These are phyloP conservation scores for Pseudomugil gertrudae DNA, from an alignment of 2,797 vertebrate genomes.

Conservation along the genomic window DNA sequence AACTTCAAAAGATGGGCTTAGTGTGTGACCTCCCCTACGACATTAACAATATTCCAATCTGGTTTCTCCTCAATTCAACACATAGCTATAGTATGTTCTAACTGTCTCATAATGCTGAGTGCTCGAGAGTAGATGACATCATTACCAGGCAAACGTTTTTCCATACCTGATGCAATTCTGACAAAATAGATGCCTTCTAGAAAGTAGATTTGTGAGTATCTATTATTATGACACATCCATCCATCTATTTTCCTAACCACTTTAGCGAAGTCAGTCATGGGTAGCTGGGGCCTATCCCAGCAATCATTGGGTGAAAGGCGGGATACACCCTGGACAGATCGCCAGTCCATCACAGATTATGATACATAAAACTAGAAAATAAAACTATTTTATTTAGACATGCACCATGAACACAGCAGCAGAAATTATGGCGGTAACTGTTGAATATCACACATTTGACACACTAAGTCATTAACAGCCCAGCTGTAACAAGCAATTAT, in stretches of 20 bases:
- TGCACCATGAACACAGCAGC: background rate
- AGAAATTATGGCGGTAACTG: background rate
- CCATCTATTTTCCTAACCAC: too few species aligned
- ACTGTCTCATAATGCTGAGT: background rate
- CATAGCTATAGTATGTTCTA: background rate
- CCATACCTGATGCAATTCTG: too few species aligned
- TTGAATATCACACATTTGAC: background rate
- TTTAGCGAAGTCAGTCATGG: too few species aligned
- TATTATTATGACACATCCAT: background rate
- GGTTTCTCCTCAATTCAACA: background rate
- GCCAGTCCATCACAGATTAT: too few species aligned
- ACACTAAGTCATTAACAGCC: background rate
- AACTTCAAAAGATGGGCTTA: constrained; percentile 36
- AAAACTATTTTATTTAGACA: background rate
- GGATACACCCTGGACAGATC: too few species aligned
- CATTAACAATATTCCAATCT: constrained; percentile 34
- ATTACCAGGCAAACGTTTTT: too few species aligned
- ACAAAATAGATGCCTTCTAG: too few species aligned
- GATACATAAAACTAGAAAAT: too few species aligned
- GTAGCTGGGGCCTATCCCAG: too few species aligned
- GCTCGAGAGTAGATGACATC: background rate
- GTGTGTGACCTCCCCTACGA: constrained; percentile 15
- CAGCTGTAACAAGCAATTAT: background rate
- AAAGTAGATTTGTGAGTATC: background rate
- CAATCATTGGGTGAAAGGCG: too few species aligned